Evolutionary conservation across 92 coral and sea anemone species (phyloP), one percentile per base, ranked within the genome.

Genomic region (Porites rus): DNA sequence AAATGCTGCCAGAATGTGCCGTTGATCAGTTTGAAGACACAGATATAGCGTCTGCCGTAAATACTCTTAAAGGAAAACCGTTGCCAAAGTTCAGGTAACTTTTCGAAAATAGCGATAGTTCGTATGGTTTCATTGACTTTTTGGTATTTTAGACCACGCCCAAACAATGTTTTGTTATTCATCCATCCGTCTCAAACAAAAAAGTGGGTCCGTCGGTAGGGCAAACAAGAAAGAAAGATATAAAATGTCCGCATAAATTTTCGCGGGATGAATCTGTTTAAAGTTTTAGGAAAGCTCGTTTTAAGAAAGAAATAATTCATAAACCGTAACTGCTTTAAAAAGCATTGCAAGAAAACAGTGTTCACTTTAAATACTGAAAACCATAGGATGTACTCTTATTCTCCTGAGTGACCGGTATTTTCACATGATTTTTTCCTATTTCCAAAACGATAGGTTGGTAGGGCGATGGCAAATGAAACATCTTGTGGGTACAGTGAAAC

Each of bases 281-380:
- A 64, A 64, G n/a, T 64, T 64, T 64, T 64, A 64, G 69, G 69
- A 64, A 64, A 64, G 69, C 69, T 64, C 69, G 69, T 64, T 64
- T 64, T 64, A 64, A 64, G 69, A 64, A 64, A 64, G 2, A 64
- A 64, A 64, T 64, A 64, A 64, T 64, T 64, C 69, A 64, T 64
- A 22, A 64, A 64, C 69, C 21, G 69, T 64, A 64, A 64, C 69
- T 64, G 69, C 69, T 64, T 64, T 64, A 64, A 64, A 64, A 64
- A 64, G 69, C 69, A 64, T 64, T 64, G 69, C 69, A 64, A 64
- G 69, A n/a, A 64, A 64, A 64, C 69, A 64, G 69, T 64, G 69
- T 64, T 64, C 69, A 64, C 69, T 64, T 64, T 64, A 64, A 64
- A 64, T 18, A 64, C 69, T n/a, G 69, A 64, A 64, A 64, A 64